Percentiles rank a stretch among this genome's conserved stretches.
These are phyloP conservation scores for Anthopleura xanthogrammica DNA, from an alignment of 92 coral and sea anemone species.

Conservation along the genomic window DNA sequence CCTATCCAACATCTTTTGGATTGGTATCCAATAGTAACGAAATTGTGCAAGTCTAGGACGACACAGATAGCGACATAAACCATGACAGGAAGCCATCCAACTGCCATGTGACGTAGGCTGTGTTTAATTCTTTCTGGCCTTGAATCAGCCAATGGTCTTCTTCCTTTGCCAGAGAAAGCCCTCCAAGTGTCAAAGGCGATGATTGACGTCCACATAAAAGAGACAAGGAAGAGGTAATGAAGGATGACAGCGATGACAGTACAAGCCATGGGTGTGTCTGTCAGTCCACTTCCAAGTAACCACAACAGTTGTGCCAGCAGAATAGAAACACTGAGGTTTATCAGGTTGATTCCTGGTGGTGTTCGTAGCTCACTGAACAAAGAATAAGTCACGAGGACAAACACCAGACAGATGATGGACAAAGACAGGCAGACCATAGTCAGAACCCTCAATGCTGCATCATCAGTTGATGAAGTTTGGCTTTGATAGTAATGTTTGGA, in stretches of 20 bases:
- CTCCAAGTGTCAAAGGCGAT: slow-evolving; percentile 62
- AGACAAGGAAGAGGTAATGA: slow-evolving; percentile 49
- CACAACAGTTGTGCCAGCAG: slow-evolving; percentile 39
- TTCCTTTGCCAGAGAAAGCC: slow-evolving; percentile 44
- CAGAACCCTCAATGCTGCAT: neutral
- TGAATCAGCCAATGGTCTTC: slow-evolving; percentile 17
- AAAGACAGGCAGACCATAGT: slow-evolving; percentile 28
- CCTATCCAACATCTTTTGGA: slow-evolving; percentile 54
- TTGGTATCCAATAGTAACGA: slow-evolving; percentile 45
- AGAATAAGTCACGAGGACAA: slow-evolving; percentile 51
- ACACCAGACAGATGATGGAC: slow-evolving; percentile 33
- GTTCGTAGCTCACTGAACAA: slow-evolving; percentile 65
- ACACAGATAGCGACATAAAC: slow-evolving; percentile 40
- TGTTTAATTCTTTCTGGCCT: slow-evolving; percentile 27
- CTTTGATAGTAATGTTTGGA: neutral
- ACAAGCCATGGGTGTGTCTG: slow-evolving; percentile 30
- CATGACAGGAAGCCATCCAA: slow-evolving; percentile 61
- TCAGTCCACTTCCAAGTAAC: slow-evolving; percentile 42
- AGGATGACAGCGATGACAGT: slow-evolving; percentile 47
- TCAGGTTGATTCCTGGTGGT: slow-evolving; percentile 58
- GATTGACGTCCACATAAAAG: slow-evolving; percentile 63
- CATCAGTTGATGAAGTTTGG: neutral
- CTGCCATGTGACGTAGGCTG: slow-evolving; percentile 41
- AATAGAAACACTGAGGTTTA: slow-evolving; percentile 41
- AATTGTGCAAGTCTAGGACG: slow-evolving; percentile 42